Conservation (phyloP, 2,113 vertebrate genomes). For the Oryzias celebensis region DNA sequence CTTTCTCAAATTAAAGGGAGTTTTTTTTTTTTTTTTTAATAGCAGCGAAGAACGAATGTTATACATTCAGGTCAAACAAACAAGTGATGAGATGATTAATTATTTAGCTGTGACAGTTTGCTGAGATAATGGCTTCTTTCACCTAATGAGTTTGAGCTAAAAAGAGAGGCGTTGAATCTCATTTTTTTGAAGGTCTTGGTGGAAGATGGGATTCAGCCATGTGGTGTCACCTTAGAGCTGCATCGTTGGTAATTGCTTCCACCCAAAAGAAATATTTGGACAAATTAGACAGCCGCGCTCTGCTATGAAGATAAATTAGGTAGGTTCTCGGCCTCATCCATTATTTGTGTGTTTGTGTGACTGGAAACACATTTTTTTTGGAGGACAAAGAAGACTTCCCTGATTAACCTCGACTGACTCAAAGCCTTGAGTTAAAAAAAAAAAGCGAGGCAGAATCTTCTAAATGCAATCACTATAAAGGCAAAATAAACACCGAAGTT, state of each 20-base stretch:
- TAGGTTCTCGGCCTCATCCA: slow-evolving; percentile 37
- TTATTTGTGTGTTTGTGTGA: slow-evolving; percentile 55
- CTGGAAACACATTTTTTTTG: slow-evolving; percentile 21
- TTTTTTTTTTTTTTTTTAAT: slow-evolving; percentile 61
- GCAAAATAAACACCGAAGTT: no score
- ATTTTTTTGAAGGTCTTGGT: slow-evolving; percentile 41
- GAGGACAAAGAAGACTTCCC: slow-evolving; percentile 58
- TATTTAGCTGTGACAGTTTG: slow-evolving; percentile 70
- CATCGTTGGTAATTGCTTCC: slow-evolving; percentile 63
- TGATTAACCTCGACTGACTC: slow-evolving; percentile 4
- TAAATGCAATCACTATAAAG: no score
- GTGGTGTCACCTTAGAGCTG: slow-evolving; percentile 50
- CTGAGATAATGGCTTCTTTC: slow-evolving; percentile 65
- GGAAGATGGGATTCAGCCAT: slow-evolving; percentile 45
- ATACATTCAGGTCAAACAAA: slow-evolving; percentile 70
- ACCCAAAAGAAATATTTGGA: slow-evolving; percentile 68
- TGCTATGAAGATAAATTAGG: slow-evolving; percentile 49
- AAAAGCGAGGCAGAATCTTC: no score
- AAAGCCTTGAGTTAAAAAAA: neutral
- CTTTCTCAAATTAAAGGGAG: slow-evolving; percentile 56
- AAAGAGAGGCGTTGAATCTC: slow-evolving; percentile 51
- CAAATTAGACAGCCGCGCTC: slow-evolving; percentile 51
- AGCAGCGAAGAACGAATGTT: slow-evolving; percentile 54
- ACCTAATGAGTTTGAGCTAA: slow-evolving; percentile 63
- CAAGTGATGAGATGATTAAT: slow-evolving; percentile 72